A percentile compares a stretch with the other conserved stretches of the same genome.
Evolutionary conservation across 2,113 vertebrate genomes (phyloP).

Genomic region (Eira barbara): DNA sequence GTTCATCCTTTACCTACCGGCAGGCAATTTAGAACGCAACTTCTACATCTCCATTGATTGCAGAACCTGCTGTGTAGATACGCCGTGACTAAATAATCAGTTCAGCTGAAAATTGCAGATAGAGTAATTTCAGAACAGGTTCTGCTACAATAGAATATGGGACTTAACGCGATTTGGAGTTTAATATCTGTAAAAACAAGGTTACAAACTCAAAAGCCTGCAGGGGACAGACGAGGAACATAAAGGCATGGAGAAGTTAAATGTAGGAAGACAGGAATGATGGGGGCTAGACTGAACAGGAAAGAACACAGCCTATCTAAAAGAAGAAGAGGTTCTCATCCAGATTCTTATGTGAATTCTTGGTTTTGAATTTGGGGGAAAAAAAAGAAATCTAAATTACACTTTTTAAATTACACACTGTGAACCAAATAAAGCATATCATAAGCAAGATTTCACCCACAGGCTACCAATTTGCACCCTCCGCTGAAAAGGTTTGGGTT

Average conservation of each 20-base stretch:
- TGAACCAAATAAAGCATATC: conserved; percentile 48
- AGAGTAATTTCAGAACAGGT: conserved; percentile 29
- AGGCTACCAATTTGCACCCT: conserved; percentile 38
- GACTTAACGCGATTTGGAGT: conserved; percentile 23
- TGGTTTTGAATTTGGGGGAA: neutral
- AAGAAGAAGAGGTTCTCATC: neutral
- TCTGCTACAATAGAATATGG: neutral
- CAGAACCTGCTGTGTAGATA: neutral
- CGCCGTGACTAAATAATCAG: conserved; percentile 27
- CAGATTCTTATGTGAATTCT: neutral
- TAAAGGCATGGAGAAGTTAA: neutral
- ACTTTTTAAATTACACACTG: neutral
- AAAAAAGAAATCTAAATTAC: neutral
- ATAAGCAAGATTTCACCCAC: conserved; percentile 30
- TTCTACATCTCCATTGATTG: neutral
- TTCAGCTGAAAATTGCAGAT: conserved; percentile 18
- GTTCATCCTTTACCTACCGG: neutral
- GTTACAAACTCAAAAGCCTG: neutral
- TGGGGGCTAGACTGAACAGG: neutral
- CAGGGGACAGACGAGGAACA: neutral
- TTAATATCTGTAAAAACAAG: neutral
- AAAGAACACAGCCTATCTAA: neutral
- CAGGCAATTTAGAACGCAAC: neutral
- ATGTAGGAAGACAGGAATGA: neutral
- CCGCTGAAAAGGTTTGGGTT: neutral